A percentile compares a stretch with the other conserved stretches of the same genome.
Evolutionary conservation across 2,113 vertebrate genomes (phyloP).

Genomic region (Ceratotherium simum): DNA sequence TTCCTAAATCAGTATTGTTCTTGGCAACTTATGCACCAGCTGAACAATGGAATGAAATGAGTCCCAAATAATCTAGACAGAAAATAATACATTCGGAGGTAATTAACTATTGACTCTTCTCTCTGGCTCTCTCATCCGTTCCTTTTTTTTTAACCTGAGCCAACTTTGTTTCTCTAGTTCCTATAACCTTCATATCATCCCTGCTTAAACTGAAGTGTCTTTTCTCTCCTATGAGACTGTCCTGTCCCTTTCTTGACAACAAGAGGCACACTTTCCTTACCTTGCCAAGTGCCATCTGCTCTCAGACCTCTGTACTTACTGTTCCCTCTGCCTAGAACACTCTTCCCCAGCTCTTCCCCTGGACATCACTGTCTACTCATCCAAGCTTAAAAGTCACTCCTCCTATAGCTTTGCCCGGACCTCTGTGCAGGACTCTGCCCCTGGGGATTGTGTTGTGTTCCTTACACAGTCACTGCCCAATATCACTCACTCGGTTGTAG

Average conservation of each 20-base stretch:
- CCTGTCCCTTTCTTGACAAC: neutral
- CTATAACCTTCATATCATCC: neutral
- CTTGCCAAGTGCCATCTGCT: neutral
- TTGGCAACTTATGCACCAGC: neutral
- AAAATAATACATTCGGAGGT: neutral
- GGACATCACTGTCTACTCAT: fast-evolving
- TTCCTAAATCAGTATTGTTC: neutral
- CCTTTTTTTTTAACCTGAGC: neutral
- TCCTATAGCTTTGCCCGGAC: fast-evolving
- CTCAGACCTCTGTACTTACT: neutral
- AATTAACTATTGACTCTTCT: neutral
- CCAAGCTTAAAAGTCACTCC: neutral
- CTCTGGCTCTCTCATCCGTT: neutral
- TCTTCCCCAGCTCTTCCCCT: neutral
- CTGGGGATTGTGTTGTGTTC: neutral
- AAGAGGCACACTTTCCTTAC: neutral
- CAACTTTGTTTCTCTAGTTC: neutral
- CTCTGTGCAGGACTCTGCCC: fast-evolving
- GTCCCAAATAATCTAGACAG: neutral
- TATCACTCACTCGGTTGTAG: neutral
- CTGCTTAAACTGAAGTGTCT: neutral
- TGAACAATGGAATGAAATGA: neutral
- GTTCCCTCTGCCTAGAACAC: neutral
- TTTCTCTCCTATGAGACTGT: neutral
- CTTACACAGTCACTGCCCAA: neutral